Conservation (phyloP, 2,797 vertebrate species). For the Sphaeramia orbicularis region DNA sequence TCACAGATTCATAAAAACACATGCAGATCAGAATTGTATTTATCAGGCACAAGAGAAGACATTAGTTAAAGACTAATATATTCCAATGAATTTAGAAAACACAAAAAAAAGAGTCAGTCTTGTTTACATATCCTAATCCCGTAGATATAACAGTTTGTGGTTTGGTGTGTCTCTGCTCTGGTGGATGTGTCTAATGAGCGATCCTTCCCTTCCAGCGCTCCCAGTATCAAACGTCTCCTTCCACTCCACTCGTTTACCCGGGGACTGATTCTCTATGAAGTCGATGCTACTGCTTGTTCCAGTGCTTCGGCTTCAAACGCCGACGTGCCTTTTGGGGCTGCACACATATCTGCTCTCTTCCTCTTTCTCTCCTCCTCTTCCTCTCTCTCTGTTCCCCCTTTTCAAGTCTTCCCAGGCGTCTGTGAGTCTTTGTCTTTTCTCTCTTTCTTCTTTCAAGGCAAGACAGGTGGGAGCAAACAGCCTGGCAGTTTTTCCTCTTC, state of each 20-base stretch:
- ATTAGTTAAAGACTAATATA: constrained; percentile 38
- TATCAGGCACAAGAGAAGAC: constrained; percentile 32
- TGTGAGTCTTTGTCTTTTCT: constrained; percentile 72
- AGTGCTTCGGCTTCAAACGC: constrained; percentile 77
- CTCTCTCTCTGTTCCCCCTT: constrained; percentile 65
- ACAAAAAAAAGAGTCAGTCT: constrained; percentile 36
- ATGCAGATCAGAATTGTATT: constrained; percentile 1
- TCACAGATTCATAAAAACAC: neutral
- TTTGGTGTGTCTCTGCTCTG: constrained; percentile 56
- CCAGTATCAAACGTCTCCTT: constrained; percentile 81
- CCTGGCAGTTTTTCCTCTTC: constrained; percentile 72
- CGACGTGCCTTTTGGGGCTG: constrained; percentile 78
- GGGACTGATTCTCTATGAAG: constrained; percentile 80
- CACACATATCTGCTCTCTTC: constrained; percentile 72
- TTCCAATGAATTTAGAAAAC: constrained; percentile 32
- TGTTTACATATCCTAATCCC: constrained; percentile 74
- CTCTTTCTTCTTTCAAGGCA: constrained; percentile 74
- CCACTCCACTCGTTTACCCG: constrained; percentile 79
- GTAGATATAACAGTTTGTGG: constrained; percentile 53
- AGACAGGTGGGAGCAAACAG: constrained; percentile 83
- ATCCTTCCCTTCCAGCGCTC: constrained; percentile 74
- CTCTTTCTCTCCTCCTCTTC: constrained; percentile 71
- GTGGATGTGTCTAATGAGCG: constrained; percentile 78
- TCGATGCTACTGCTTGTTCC: constrained; percentile 76
- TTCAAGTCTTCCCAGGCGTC: constrained; percentile 79